A percentile compares a stretch with the other conserved stretches of the same genome.
phyloP scores from a whole-genome alignment of 2,888 invertebrate species.

The Rhaphigaster nebulosa region DNA sequence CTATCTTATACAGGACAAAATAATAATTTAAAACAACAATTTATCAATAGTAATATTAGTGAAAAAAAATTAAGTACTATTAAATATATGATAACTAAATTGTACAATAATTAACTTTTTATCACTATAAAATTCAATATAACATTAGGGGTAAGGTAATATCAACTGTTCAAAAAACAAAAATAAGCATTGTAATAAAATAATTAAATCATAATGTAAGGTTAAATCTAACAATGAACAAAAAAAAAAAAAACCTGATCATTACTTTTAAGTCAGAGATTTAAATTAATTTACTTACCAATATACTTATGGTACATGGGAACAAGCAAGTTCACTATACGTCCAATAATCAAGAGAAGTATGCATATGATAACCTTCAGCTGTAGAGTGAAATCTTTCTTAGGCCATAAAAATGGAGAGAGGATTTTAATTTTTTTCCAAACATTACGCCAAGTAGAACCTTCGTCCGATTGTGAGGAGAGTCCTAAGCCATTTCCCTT shows the following conservation, averaged over 20 bases:
- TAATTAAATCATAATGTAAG: constrained; percentile 34
- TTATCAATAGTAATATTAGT: background rate
- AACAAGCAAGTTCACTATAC: constrained; percentile 90
- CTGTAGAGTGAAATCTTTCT: constrained; percentile 82
- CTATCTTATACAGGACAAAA: background rate
- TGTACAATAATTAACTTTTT: background rate
- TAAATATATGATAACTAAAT: background rate
- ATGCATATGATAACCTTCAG: constrained; percentile 87
- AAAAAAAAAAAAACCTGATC: background rate
- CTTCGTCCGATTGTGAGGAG: background rate
- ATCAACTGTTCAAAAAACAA: constrained; percentile 48
- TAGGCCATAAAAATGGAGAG: constrained; percentile 95
- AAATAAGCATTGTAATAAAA: background rate
- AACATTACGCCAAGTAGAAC: constrained; percentile 84
- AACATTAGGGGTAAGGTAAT: background rate
- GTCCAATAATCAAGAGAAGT: constrained; percentile 80
- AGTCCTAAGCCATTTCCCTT: constrained; percentile 58
- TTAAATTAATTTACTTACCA: constrained; percentile 74
- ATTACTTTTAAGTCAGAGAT: background rate
- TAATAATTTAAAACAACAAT: background rate
- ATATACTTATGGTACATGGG: constrained; percentile 94
- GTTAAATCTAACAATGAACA: background rate
- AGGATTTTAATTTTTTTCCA: constrained; percentile 84
- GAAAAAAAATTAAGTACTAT: too few species aligned
- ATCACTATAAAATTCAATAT: background rate